Conservation (phyloP, 2,888 invertebrate genomes). For the Lasioglossum zephyrum region DNA sequence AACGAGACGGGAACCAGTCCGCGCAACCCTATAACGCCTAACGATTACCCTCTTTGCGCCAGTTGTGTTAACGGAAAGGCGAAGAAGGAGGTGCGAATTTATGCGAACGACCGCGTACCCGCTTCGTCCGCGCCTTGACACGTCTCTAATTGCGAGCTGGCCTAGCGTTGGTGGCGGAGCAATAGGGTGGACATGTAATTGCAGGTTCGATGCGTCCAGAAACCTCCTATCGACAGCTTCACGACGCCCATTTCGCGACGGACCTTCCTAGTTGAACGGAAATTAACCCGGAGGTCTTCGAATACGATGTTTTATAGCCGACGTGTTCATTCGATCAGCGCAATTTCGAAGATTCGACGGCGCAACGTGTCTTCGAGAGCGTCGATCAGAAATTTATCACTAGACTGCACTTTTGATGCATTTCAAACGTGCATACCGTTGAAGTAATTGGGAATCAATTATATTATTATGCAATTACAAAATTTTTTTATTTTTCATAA, state of each 20-base stretch:
- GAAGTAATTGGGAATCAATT: too few relatives aligned
- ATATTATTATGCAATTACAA: too few relatives aligned
- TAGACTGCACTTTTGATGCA: too few relatives aligned
- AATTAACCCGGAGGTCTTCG: background rate
- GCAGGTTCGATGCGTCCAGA: background rate
- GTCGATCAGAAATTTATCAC: too few relatives aligned
- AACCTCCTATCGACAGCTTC: background rate
- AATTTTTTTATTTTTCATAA: too few relatives aligned
- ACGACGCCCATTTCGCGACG: background rate
- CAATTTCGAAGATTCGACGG: too few relatives aligned
- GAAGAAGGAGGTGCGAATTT: constrained; percentile 33
- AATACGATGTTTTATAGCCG: background rate
- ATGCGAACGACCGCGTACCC: background rate
- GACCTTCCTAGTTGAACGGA: background rate
- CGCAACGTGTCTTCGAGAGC: too few relatives aligned
- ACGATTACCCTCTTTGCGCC: constrained; percentile 37
- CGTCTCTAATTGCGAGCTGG: constrained; percentile 21
- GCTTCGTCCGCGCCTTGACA: background rate
- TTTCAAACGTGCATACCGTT: too few relatives aligned
- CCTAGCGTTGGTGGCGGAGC: background rate
- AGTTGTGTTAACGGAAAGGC: background rate
- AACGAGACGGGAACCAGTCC: constrained; percentile 33
- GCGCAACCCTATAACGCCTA: constrained; percentile 12
- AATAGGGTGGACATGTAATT: background rate
- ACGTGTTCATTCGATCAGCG: background rate